phyloP scores from a whole-genome alignment of 2,888 invertebrate genomes.

The Platycheirus albimanus region DNA sequence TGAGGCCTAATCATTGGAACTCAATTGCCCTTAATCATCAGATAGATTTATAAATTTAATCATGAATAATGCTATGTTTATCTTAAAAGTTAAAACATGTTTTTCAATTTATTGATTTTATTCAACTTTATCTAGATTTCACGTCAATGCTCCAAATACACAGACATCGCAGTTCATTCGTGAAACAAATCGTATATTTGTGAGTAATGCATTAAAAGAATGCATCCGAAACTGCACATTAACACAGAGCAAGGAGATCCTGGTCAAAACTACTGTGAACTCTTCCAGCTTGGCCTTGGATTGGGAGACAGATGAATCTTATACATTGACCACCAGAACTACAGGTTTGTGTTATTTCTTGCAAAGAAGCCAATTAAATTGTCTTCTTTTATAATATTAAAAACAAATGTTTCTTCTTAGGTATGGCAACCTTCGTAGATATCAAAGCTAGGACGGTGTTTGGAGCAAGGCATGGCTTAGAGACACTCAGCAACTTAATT shows the following conservation, averaged over 20 bases:
- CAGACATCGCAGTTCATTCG: constrained; percentile 84
- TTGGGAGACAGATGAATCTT: constrained; percentile 89
- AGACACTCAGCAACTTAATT: constrained; percentile 89
- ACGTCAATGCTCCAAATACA: constrained; percentile 83
- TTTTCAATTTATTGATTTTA: not conserved
- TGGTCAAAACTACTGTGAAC: constrained; percentile 85
- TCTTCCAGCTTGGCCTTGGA: constrained; percentile 84
- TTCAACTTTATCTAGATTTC: constrained; percentile 81
- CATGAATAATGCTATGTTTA: too few relatives aligned
- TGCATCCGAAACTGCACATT: constrained; percentile 84
- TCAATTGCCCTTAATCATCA: too few relatives aligned
- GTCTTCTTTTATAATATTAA: not conserved
- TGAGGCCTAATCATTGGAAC: too few relatives aligned
- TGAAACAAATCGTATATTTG: constrained; percentile 84
- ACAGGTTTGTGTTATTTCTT: constrained; percentile 83
- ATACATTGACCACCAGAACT: constrained; percentile 85
- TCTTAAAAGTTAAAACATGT: too few relatives aligned
- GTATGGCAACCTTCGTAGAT: constrained; percentile 83
- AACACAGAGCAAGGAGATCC: constrained; percentile 83
- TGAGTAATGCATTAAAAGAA: constrained; percentile 85
- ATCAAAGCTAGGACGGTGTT: constrained; percentile 86
- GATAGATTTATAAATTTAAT: too few relatives aligned
- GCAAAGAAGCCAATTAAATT: not conserved
- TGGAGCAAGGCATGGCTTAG: constrained; percentile 90
- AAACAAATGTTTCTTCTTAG: constrained; percentile 78